phyloP scores from a whole-genome alignment of 2,113 vertebrate genomes.

The Ovibos moschatus region DNA sequence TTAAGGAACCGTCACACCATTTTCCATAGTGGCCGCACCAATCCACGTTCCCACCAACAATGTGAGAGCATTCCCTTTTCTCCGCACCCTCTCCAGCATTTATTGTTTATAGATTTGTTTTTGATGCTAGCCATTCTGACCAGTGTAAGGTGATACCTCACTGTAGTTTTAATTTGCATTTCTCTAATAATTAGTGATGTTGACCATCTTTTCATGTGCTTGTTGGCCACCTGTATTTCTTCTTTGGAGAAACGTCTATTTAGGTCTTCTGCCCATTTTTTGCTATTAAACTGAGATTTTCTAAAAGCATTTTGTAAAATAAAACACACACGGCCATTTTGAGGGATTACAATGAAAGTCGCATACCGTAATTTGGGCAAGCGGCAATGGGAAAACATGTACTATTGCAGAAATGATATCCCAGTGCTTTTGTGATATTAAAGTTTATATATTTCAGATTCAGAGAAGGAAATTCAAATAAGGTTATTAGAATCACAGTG shows the following conservation, averaged over 20 bases:
- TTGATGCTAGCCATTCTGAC: background rate
- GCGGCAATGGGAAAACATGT: background rate
- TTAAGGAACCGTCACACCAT: rapidly evolving
- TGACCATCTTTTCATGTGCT: background rate
- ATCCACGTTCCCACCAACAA: background rate
- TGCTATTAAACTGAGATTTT: background rate
- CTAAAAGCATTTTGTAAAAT: background rate
- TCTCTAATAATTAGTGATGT: background rate
- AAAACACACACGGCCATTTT: background rate
- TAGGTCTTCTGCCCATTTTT: background rate
- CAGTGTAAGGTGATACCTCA: background rate
- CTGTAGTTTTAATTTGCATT: background rate
- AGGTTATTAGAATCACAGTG: background rate
- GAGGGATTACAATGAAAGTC: background rate
- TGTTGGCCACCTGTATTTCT: background rate
- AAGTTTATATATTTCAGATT: background rate
- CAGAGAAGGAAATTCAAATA: background rate
- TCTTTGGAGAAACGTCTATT: background rate
- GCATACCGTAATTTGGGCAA: background rate
- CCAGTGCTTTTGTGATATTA: background rate
- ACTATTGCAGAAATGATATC: background rate
- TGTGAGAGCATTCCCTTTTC: background rate
- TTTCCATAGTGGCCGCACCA: background rate
- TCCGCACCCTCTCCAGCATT: background rate
- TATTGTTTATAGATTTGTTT: background rate